These are phyloP conservation scores for Brenthis hecate DNA, from an alignment of 2,888 invertebrate genomes.

Conservation along the genomic window DNA sequence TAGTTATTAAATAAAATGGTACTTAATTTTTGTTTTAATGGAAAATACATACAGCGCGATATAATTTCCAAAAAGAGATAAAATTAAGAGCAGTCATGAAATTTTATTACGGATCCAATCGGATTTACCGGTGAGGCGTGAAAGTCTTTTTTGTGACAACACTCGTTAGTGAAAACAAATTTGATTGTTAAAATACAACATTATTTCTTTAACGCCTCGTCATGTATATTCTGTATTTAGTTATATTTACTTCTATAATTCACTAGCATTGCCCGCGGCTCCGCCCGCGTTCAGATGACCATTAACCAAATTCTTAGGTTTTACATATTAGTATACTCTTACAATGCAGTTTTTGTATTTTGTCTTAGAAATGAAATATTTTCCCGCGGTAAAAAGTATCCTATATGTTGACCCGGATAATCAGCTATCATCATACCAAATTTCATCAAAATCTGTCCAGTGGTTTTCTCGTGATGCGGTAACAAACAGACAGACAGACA, in stretches of 20 bases:
- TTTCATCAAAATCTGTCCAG: too few relatives aligned
- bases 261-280: neutral
- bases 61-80: constrained; percentile 13
- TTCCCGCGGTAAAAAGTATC: too few relatives aligned
- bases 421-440: too few relatives aligned
- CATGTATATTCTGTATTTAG: neutral
- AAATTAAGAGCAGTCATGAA: constrained; percentile 17
- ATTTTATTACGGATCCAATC: constrained; percentile 19
- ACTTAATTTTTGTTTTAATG: neutral
- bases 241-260: neutral
- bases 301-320: too few relatives aligned
- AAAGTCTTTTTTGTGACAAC: constrained; percentile 18
- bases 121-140: constrained; percentile 9
- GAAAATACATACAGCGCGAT: neutral
- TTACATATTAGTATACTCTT: too few relatives aligned
- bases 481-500: too few relatives aligned
- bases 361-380: too few relatives aligned
- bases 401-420: too few relatives aligned
- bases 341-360: too few relatives aligned
- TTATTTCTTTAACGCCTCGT: neutral
- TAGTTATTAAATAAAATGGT: neutral
- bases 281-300: too few relatives aligned
- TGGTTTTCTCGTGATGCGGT: too few relatives aligned
- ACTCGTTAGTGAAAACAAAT: constrained; percentile 19
- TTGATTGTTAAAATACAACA: constrained; percentile 4